Conservation (phyloP, 2,888 invertebrate species). For the Drosophila quinaria region DNA sequence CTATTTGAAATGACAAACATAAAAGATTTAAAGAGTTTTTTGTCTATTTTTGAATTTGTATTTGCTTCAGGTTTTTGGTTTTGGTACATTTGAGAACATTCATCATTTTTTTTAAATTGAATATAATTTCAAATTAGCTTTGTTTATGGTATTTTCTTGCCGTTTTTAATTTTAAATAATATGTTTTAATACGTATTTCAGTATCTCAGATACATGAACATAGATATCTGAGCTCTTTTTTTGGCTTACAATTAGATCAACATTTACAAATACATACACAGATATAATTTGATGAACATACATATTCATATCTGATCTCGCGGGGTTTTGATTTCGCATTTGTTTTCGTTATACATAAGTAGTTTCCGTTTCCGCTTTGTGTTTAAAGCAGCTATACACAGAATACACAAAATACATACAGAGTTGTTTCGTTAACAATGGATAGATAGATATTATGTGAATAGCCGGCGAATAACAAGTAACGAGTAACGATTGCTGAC, state of each 20-base stretch:
- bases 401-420: slow-evolving; percentile 18
- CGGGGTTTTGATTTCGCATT: slow-evolving; percentile 12
- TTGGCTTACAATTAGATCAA: slow-evolving; percentile 73
- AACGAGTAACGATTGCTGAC: slow-evolving; percentile 39
- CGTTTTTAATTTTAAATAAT: slow-evolving; percentile 53
- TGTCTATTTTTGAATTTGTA: slow-evolving; percentile 38
- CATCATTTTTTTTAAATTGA: slow-evolving; percentile 66
- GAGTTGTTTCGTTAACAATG: slow-evolving; percentile 36
- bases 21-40: background rate
- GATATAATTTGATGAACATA: slow-evolving; percentile 48
- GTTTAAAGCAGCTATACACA: slow-evolving; percentile 39
- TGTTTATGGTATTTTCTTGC: slow-evolving; percentile 40
- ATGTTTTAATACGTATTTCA: slow-evolving; percentile 55
- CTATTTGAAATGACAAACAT: background rate
- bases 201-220: slow-evolving; percentile 46
- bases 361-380: slow-evolving; percentile 23
- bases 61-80: slow-evolving; percentile 37
- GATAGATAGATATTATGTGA: slow-evolving; percentile 58
- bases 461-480: slow-evolving; percentile 25
- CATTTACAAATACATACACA: slow-evolving; percentile 79
- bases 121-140: slow-evolving; percentile 60
- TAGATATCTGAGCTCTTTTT: slow-evolving; percentile 43
- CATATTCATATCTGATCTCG: slow-evolving; percentile 42
- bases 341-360: slow-evolving; percentile 1
- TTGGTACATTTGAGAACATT: slow-evolving; percentile 78